Evolutionary conservation across 2,113 vertebrate species (phyloP).

Genomic region (Hepsetus odoe): DNA sequence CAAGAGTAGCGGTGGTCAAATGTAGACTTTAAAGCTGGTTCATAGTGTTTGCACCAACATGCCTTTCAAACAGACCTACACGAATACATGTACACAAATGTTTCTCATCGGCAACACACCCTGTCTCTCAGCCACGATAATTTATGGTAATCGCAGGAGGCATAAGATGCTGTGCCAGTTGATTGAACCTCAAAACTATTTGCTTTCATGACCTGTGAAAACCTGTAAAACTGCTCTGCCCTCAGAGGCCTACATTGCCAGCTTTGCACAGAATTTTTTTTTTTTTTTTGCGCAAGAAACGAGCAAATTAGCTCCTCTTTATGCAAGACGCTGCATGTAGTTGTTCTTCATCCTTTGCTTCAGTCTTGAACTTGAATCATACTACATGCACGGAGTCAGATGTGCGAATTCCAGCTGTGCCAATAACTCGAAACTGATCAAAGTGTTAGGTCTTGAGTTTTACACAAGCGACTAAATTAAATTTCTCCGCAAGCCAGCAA

Average conservation of each 20-base stretch:
- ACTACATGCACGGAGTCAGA: not conserved
- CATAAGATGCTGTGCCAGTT: not conserved
- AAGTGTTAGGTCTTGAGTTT: not conserved
- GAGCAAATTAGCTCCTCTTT: not conserved
- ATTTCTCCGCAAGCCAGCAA: too few species aligned
- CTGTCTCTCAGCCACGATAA: slow-evolving; percentile 5
- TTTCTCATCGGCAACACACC: not conserved
- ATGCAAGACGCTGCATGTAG: not conserved
- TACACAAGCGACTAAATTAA: not conserved
- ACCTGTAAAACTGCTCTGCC: not conserved
- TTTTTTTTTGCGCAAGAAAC: not conserved
- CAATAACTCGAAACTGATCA: not conserved
- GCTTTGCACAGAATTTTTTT: not conserved
- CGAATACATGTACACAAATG: slow-evolving; percentile 1
- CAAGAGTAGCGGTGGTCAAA: too few species aligned
- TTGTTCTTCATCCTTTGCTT: not conserved
- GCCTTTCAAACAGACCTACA: too few species aligned
- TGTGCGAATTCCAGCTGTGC: not conserved
- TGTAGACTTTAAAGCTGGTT: too few species aligned
- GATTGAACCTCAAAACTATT: not conserved
- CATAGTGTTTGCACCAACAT: not conserved
- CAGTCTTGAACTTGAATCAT: not conserved
- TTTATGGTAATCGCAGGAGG: slow-evolving; percentile 13
- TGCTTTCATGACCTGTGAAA: not conserved
- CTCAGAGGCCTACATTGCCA: not conserved